These are phyloP conservation scores for Pandion haliaetus DNA, from an alignment of 2,113 vertebrate species.

Conservation along the genomic window DNA sequence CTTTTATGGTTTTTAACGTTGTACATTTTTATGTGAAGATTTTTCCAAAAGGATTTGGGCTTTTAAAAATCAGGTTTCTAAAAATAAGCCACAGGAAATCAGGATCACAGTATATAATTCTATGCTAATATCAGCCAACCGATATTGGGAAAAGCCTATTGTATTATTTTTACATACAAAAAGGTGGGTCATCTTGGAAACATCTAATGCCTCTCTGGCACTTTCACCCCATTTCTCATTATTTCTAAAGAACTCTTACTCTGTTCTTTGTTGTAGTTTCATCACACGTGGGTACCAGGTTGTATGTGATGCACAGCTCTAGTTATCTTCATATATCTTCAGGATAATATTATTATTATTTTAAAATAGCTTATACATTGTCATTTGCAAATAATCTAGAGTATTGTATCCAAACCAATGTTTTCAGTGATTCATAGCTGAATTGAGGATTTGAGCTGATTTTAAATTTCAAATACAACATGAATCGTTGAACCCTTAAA, in stretches of 20 bases:
- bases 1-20: not conserved
- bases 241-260: not conserved
- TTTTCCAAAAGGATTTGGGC: constrained; percentile 3
- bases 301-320: not conserved
- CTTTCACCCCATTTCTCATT: not conserved
- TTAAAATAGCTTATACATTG: not conserved
- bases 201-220: not conserved
- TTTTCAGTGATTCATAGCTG: not conserved
- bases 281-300: not conserved
- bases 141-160: not conserved
- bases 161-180: not conserved
- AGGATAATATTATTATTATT: not conserved
- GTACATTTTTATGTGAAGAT: constrained; percentile 33
- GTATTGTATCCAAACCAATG: not conserved
- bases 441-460: not conserved
- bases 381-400: not conserved
- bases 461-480: not conserved
- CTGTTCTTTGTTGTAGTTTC: not conserved
- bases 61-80: not conserved
- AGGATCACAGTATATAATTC: not conserved
- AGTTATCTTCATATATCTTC: not conserved
- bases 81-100: not conserved
- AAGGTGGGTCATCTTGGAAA: not conserved
- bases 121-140: not conserved
- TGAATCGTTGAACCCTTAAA: not conserved